phyloP scores from a whole-genome alignment of 1,140 invertebrate species.

The Scaptomyza montana region DNA sequence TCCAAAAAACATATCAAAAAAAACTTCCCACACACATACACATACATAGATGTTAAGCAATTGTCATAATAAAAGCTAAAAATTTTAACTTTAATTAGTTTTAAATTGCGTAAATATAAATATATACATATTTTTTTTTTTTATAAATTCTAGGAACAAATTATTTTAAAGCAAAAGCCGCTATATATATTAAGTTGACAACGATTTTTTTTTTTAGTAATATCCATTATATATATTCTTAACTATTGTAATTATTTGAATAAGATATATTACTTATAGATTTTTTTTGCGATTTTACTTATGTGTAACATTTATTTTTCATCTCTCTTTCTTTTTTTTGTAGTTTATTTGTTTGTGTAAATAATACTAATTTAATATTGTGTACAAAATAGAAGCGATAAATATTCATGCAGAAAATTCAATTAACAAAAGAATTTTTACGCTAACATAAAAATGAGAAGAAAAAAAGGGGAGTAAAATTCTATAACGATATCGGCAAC shows the following conservation, averaged over 20 bases:
- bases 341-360: conserved; percentile 31
- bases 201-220: conserved; percentile 10
- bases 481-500: no score
- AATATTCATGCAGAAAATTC: conserved; percentile 55
- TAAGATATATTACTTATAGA: background rate
- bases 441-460: conserved; percentile 22
- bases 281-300: conserved; percentile 39
- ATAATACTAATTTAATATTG: conserved; percentile 38
- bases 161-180: conserved; percentile 41
- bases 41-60: conserved; percentile 15
- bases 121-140: conserved; percentile 43
- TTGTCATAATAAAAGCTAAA: conserved; percentile 8
- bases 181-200: conserved; percentile 24
- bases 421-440: conserved; percentile 54
- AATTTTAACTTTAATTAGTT: conserved; percentile 11
- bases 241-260: conserved; percentile 19
- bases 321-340: conserved; percentile 35
- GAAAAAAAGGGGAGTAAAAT: background rate
- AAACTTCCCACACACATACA: conserved; percentile 19
- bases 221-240: conserved; percentile 9
- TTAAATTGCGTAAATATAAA: background rate
- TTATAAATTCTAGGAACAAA: conserved; percentile 57
- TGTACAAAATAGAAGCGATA: conserved; percentile 23
- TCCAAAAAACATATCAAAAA: conserved; percentile 47
- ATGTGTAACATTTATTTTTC: conserved; percentile 25